Conservation (phyloP, 92 coral and sea anemone genomes). For the Porites cylindrica region DNA sequence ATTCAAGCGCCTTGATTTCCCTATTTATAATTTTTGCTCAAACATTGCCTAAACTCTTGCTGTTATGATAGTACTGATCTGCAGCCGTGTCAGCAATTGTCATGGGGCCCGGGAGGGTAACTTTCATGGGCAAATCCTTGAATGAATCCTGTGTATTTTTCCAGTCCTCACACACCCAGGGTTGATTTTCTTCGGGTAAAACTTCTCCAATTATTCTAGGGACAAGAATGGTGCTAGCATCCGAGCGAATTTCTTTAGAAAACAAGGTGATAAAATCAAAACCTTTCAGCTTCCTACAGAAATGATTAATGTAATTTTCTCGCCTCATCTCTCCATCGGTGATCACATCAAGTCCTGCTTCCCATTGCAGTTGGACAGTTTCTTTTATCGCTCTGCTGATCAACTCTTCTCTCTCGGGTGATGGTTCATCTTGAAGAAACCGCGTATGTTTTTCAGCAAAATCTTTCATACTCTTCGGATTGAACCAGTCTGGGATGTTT, state of each 20-base stretch:
- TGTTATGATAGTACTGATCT: slow-evolving; percentile 71
- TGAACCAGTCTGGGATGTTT: slow-evolving; percentile 81
- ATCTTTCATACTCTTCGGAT: background rate
- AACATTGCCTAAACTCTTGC: slow-evolving; percentile 45
- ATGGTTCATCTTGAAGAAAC: slow-evolving; percentile 1
- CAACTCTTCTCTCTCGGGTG: slow-evolving; percentile 42
- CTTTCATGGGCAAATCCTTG: slow-evolving; percentile 64
- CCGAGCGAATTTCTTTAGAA: slow-evolving; percentile 59
- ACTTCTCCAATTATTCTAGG: slow-evolving; percentile 77
- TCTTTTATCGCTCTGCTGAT: slow-evolving; percentile 72
- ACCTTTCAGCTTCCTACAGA: slow-evolving; percentile 85
- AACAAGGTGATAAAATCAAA: slow-evolving; percentile 78
- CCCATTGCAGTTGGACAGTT: slow-evolving; percentile 58
- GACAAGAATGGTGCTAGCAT: slow-evolving; percentile 62
- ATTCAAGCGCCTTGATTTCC: slow-evolving; percentile 79
- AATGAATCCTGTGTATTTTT: slow-evolving; percentile 66
- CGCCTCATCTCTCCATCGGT: slow-evolving; percentile 93
- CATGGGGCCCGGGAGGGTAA: slow-evolving; percentile 94
- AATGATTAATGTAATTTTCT: slow-evolving; percentile 81
- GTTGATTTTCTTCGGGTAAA: slow-evolving; percentile 46
- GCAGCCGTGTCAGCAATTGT: slow-evolving; percentile 76
- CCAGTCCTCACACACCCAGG: slow-evolving; percentile 87
- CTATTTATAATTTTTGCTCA: slow-evolving; percentile 69
- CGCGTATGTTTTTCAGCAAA: slow-evolving; percentile 50
- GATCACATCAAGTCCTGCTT: slow-evolving; percentile 80